Conservation (phyloP, 1,140 invertebrate species). For the Drosophila tani region DNA sequence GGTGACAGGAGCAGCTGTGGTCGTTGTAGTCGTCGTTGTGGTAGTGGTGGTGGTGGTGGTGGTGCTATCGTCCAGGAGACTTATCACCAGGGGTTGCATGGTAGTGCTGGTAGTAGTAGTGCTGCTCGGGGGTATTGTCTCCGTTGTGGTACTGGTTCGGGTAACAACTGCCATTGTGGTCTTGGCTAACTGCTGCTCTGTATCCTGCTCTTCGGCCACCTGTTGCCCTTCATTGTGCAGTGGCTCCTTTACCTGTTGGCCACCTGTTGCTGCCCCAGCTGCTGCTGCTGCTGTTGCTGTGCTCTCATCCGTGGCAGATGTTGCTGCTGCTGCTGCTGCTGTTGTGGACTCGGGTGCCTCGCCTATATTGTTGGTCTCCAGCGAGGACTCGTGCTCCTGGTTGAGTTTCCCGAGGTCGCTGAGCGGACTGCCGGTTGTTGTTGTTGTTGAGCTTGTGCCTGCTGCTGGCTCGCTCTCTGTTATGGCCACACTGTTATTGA, state of each 20-base stretch:
- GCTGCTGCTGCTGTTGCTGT: conserved; percentile 26
- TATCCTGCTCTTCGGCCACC: conserved; percentile 30
- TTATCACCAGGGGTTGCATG: conserved; percentile 60
- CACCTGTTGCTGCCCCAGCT: conserved; percentile 37
- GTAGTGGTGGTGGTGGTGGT: conserved; percentile 32
- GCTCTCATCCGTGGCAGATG: conserved; percentile 25
- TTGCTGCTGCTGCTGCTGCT: conserved; percentile 29
- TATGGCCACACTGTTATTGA: conserved; percentile 48
- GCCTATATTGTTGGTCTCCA: conserved; percentile 68
- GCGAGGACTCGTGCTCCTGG: conserved; percentile 52
- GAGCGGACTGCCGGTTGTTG: conserved; percentile 24
- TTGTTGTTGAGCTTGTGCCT: conserved; percentile 9
- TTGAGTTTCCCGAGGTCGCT: conserved; percentile 35
- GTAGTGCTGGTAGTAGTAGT: conserved; percentile 29
- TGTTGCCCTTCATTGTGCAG: conserved; percentile 38
- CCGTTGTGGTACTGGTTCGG: conserved; percentile 31
- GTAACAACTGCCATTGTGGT: conserved; percentile 50
- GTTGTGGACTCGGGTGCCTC: conserved; percentile 36
- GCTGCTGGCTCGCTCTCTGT: conserved; percentile 33
- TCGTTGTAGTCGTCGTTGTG: conserved; percentile 24
- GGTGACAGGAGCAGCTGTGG: conserved; percentile 18
- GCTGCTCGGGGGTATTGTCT: background rate
- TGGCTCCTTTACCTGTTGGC: conserved; percentile 20
- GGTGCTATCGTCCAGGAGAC: conserved; percentile 66
- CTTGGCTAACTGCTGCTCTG: conserved; percentile 46